A percentile compares a stretch with the other conserved stretches of the same genome.
These are phyloP conservation scores for Dorcus parallelipipedus DNA, from an alignment of 2,888 invertebrate genomes.

Conservation along the genomic window DNA sequence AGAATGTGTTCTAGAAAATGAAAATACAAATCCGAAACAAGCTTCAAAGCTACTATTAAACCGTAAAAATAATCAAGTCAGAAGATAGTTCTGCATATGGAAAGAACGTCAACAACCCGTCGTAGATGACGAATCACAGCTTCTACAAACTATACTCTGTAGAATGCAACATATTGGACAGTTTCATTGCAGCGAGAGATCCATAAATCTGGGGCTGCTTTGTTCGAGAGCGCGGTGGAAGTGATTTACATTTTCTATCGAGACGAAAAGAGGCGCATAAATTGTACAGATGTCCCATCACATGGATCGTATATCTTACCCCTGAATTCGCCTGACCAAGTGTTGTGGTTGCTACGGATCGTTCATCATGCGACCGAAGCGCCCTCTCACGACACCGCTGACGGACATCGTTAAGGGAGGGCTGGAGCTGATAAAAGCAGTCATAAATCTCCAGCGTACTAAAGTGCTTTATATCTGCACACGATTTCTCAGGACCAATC, in stretches of 20 bases:
- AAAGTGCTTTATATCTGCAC: constrained; percentile 43
- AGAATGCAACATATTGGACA: constrained; percentile 34
- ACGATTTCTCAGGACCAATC: constrained; percentile 37
- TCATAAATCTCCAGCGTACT: constrained; percentile 42
- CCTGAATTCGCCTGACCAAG: constrained; percentile 35
- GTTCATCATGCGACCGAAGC: constrained; percentile 39
- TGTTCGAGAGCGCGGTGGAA: constrained; percentile 18
- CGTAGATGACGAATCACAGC: constrained; percentile 20
- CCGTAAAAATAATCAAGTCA: not conserved
- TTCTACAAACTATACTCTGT: constrained; percentile 21
- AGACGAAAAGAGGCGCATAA: constrained; percentile 45
- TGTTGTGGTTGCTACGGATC: constrained; percentile 37
- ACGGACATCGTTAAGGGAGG: constrained; percentile 45
- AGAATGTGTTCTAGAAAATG: too few relatives aligned
- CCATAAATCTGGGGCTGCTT: constrained; percentile 34
- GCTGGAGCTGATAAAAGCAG: constrained; percentile 44
- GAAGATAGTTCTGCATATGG: constrained; percentile 22
- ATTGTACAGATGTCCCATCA: constrained; percentile 47
- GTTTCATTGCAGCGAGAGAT: constrained; percentile 36
- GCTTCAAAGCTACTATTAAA: too few relatives aligned
- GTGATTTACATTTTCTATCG: constrained; percentile 48
- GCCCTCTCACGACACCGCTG: constrained; percentile 31
- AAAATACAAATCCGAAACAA: too few relatives aligned
- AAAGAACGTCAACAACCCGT: constrained; percentile 22
- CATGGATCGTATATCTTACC: constrained; percentile 43